Evolutionary conservation across 2,113 vertebrate genomes (phyloP), one percentile per base, ranked within the genome.

Genomic region (Ailuropoda melanoleuca): DNA sequence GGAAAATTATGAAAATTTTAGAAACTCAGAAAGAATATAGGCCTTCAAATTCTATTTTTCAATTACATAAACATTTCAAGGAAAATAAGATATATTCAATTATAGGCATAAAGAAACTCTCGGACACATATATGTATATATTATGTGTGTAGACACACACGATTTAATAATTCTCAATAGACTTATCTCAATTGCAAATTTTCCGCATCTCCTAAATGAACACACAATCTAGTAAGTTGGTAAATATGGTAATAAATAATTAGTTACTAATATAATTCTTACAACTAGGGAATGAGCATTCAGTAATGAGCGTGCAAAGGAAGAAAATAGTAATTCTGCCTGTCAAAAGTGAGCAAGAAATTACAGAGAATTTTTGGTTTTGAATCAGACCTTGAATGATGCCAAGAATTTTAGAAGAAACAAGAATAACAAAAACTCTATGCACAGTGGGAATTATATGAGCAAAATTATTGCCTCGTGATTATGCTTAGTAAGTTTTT

Each of bases 1-100:
- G 39, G 8, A 88, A 93, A n/a, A 39, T 89, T 37, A 75, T 80
- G 11, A 68, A 58, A 48, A 21, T 1, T 4, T 53, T 17, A 12
- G 15, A 43, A 92, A 58, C 46, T 70, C 13, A 80, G 64, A 31
- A 80, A 74, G 13, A 58, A 1, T 13, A 56, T 0, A 90, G 39
- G 3, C 3, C 4, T 88, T 93, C 26, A 46, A 55, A 58, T 74
- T 85, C 6, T 77, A 68, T 50, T 93, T 82, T 88, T 85, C 46
- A 82, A 78, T 29, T 74, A 96, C 66, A 80, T 80, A 70, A 88
- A 84, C 4, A 92, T 48, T 91, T 94, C 15, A 72, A 21, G 24
- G 23, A 83, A 87, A 87, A 62, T 19, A 68, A 95, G 19, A 62
- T 23, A 62, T 46, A 34, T 88, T 53, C 37, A 88, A 95, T 55